Percentiles rank a stretch among this genome's conserved stretches.
Conservation (phyloP, 2,113 vertebrate species). For the Dipodomys stephensi region DNA sequence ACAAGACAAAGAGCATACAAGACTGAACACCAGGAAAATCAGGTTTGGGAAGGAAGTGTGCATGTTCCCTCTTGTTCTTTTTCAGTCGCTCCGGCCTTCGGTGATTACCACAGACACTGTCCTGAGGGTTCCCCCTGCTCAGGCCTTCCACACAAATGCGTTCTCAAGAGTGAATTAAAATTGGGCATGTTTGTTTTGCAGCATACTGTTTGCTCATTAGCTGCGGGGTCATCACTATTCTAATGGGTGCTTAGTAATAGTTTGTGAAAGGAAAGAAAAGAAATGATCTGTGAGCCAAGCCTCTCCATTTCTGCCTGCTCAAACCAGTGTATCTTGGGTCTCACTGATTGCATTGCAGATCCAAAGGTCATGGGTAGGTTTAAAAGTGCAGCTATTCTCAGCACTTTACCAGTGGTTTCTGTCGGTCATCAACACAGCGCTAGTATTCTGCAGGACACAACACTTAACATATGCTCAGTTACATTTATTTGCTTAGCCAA, state of each 20-base stretch:
- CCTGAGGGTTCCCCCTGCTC: not conserved
- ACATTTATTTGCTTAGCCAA: not conserved
- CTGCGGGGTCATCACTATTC: not conserved
- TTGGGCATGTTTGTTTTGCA: not conserved
- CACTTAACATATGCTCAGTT: not conserved
- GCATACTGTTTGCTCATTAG: not conserved
- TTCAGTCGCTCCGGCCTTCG: not conserved
- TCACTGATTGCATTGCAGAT: not conserved
- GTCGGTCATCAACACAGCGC: no score
- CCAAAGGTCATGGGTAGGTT: rapidly evolving
- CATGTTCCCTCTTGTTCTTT: not conserved
- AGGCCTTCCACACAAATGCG: not conserved
- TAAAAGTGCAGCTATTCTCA: not conserved
- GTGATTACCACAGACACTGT: not conserved
- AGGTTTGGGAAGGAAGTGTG: not conserved
- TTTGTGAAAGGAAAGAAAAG: not conserved
- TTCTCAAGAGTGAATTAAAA: not conserved
- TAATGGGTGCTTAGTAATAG: not conserved
- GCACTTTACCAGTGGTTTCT: not conserved
- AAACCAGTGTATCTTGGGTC: not conserved
- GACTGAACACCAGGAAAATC: not conserved
- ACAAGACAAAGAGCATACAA: not conserved
- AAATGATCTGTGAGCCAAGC: not conserved
- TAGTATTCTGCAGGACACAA: not conserved
- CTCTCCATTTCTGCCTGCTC: not conserved